A percentile compares a stretch with the other conserved stretches of the same genome.
Evolutionary conservation across 2,797 vertebrate genomes (phyloP).

Genomic region (Fratercula arctica): DNA sequence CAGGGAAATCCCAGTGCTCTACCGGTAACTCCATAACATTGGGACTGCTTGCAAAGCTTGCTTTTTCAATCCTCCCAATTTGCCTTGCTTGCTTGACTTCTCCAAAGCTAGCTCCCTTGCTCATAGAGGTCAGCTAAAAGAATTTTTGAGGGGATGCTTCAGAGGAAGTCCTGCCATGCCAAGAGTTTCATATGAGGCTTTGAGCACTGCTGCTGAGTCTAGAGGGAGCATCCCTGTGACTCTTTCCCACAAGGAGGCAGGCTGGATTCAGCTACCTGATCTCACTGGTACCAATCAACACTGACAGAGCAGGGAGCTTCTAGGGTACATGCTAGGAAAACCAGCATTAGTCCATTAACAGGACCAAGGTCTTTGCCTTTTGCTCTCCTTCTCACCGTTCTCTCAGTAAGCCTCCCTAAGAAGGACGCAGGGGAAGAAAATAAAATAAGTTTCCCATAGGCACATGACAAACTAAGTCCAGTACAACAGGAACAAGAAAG

Average conservation of each 20-base stretch:
- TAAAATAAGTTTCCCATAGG: background rate
- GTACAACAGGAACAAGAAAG: background rate
- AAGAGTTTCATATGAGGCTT: background rate
- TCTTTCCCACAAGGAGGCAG: background rate
- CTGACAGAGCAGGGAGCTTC: background rate
- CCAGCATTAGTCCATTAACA: background rate
- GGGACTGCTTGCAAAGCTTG: slow-evolving; percentile 40
- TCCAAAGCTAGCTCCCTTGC: slow-evolving; percentile 78
- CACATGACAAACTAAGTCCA: background rate
- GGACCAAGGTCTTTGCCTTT: background rate
- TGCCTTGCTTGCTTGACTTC: slow-evolving; percentile 62
- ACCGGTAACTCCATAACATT: background rate
- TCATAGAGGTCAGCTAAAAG: slow-evolving; percentile 78
- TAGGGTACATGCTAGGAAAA: background rate
- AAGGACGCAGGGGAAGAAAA: background rate
- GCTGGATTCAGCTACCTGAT: background rate
- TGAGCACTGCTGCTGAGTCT: background rate
- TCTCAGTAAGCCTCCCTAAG: background rate
- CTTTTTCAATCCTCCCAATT: slow-evolving; percentile 73
- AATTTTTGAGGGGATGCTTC: slow-evolving; percentile 82
- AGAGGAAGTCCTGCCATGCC: slow-evolving; percentile 81
- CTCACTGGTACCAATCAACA: background rate
- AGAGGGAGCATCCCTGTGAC: background rate
- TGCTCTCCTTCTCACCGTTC: background rate
- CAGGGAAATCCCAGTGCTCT: background rate